A percentile compares a stretch with the other conserved stretches of the same genome.
phyloP scores from a whole-genome alignment of 1,140 invertebrate species.

The Ceratoteleas bidentatus region DNA sequence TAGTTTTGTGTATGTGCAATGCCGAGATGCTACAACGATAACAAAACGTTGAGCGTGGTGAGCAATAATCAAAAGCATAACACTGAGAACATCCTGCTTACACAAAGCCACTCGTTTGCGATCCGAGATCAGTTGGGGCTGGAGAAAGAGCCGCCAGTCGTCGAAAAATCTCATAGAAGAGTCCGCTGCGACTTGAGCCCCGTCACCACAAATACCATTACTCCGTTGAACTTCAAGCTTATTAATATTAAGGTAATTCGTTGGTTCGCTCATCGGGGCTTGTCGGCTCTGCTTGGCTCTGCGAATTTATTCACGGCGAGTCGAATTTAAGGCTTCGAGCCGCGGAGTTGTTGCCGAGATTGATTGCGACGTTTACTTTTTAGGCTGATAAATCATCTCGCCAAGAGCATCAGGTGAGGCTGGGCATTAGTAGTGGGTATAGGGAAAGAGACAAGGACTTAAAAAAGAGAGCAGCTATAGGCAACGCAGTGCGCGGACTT shows the following conservation, averaged over 20 bases:
- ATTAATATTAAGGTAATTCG: conserved; percentile 77
- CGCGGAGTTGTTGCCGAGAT: no score
- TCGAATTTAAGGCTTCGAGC: no score
- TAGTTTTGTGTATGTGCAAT: conserved; percentile 77
- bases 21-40: conserved; percentile 82
- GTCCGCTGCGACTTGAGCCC: conserved; percentile 79
- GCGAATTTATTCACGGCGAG: no score
- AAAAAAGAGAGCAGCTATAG: conserved; percentile 81
- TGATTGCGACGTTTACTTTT: no score
- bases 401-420: conserved; percentile 75
- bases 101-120: conserved; percentile 71
- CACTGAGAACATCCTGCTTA: conserved; percentile 75
- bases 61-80: conserved; percentile 74
- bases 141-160: conserved; percentile 73
- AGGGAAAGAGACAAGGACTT: conserved; percentile 76
- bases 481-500: conserved; percentile 80
- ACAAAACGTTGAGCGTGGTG: conserved; percentile 79
- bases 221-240: conserved; percentile 75
- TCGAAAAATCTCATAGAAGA: conserved; percentile 79
- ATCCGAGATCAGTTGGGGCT: conserved; percentile 75
- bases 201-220: conserved; percentile 76
- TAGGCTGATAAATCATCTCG: conserved; percentile 74
- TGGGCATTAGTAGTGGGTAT: conserved; percentile 74
- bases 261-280: conserved; percentile 5
- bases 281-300: background rate